Base-by-base conservation (phyloP, 2,888 invertebrate genomes). In the Cephalotes varians region DNA sequence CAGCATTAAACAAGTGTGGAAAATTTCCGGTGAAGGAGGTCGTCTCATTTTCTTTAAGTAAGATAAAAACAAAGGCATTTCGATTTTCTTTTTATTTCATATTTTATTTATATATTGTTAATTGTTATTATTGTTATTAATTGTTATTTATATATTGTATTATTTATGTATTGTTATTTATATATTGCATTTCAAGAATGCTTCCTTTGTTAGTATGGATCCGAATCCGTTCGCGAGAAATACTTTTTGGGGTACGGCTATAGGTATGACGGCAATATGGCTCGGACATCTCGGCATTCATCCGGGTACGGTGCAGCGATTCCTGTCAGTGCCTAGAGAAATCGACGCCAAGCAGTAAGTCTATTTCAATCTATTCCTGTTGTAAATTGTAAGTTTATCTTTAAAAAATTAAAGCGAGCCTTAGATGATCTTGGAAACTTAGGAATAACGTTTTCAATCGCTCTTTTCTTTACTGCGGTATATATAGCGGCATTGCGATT, bases 21-120 rank as follows among this genome's bases (percentile, higher is more conserved):
- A 95, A 72, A 95, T 95, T 44, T 95, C 96, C 2, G 94, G 94
- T 28, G 94, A 95, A 82, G 96, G 96, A 25, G 95, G 95, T 69
- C 95, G 97, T 87, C 90, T 96, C 9, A 95, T 96, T 72, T 94
- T 96, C 34, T 96, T 96, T 91, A 95, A 96, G 97, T 97, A 93
- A 86, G 67, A 40, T 51, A n/a, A 81, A 54, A 10, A 10, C 34
- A 51, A 25, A 71, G 3, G 9, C 15, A n/a, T n/a, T 1, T 44
- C 34, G 15, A 64, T 10, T 71, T 21, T 21, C 10, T 54, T 25
- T 51, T 21, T 2, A 15, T 15, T 44, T 2, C 37, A 25, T 49
- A 25, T 31, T 34, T 34, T 2, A 12, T 60, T 7, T 37, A 37
- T 3, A 34, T 34, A 34, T 34, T 34, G 34, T 34, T 2, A n/a